These are phyloP conservation scores for Daphoenositta chrysoptera DNA, from an alignment of 2,113 vertebrate species.

Conservation along the genomic window DNA sequence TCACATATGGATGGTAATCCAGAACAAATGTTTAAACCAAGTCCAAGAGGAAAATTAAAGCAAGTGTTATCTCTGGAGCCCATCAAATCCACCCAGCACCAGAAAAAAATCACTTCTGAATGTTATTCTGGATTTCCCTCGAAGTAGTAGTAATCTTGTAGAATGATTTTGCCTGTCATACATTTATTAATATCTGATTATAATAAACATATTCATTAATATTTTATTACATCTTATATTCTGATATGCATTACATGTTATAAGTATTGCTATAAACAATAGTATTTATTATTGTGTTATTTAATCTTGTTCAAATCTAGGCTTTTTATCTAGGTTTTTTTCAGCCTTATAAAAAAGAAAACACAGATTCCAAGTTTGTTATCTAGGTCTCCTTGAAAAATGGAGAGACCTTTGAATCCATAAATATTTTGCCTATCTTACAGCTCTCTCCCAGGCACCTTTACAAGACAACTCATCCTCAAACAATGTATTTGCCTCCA, in stretches of 20 bases:
- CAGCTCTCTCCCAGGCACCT: neutral
- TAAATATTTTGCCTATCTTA: neutral
- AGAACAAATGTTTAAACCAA: neutral
- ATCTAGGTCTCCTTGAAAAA: neutral
- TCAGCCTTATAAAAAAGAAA: neutral
- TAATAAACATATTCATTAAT: neutral
- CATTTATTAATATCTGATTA: neutral
- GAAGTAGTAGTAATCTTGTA: neutral
- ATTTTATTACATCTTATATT: neutral
- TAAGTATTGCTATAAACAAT: neutral
- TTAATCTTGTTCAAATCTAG: neutral
- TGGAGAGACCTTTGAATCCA: neutral
- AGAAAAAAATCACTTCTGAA: neutral
- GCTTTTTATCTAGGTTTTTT: neutral
- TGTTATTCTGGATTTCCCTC: neutral
- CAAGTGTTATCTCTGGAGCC: neutral
- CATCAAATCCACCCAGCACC: neutral
- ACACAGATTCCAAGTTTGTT: neutral
- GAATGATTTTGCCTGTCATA: neutral
- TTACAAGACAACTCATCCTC: neutral
- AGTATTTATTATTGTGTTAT: neutral
- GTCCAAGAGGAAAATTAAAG: neutral
- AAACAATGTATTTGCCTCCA: neutral
- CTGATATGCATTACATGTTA: neutral
- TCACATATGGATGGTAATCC: neutral